Base-by-base conservation (phyloP, 64 coral and sea anemone genomes). In the Montipora foliosa region DNA sequence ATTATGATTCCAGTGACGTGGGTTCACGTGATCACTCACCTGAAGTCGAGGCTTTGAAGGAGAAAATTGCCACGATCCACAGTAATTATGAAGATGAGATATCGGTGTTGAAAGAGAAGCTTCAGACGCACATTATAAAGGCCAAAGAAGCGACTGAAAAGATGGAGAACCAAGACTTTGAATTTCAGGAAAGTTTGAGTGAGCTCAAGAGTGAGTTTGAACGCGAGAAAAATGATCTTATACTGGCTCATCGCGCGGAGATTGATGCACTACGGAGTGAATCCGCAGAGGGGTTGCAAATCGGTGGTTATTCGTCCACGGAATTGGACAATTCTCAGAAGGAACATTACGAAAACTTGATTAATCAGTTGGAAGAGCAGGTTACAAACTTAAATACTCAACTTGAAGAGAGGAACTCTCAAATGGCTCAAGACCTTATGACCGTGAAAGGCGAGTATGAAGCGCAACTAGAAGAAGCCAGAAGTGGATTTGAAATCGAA, bases 361-460 rank as follows among this genome's bases (percentile, higher is more conserved):
- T 97, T 70, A 25, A 76, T 14, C 84, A 90, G 47, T 89, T 98
- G 72, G 90, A 84, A 71, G 93, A 98, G 25, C 89, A 98, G 55
- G 91, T 91, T 94, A 71, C 82, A 84, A 59, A 29, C 47, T 72
- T 86, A 64, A 86, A 47, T 29, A 72, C 12, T 71, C 82, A 86
- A 50, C 16, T 86, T 17, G 45, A 86, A 50, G 66, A 67, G 4
- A 11, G 47, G 1, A 76, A 80, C 9, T 19, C 44, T 61, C 81
- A 81, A 74, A 90, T 94, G 76, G 83, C 88, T 22, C 88, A 91
- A 25, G 95, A 97, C 74, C 51, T 97, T 8, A 45, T 91, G 80
- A 82, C 62, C 47, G 91, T 97, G 95, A 93, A 88, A n/a, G 82
- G 88, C 77, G 95, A 97, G 45, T 97, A 79, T 94, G 95, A 97